phyloP scores from a whole-genome alignment of 2,113 vertebrate species.

The Eretmochelys imbricata region DNA sequence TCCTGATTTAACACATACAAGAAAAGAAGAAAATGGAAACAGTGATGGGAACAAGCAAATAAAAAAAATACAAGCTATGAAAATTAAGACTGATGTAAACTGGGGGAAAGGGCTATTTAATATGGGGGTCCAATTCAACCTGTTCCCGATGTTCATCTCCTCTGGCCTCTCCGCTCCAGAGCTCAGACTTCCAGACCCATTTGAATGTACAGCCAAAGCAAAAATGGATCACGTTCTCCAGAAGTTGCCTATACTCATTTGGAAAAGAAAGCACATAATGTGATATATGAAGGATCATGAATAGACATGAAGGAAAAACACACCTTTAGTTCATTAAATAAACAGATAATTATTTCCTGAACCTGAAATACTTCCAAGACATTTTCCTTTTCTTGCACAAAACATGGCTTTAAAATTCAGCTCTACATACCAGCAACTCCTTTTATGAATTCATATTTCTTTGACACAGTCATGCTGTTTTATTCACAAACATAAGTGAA shows the following conservation, averaged over 20 bases:
- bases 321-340: neutral
- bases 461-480: neutral
- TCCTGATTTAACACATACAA: neutral
- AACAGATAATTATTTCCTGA: neutral
- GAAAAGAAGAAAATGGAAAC: slow-evolving; percentile 8
- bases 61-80: neutral
- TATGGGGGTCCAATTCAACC: slow-evolving; percentile 8
- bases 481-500: neutral
- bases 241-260: neutral
- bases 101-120: slow-evolving; percentile 22
- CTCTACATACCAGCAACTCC: neutral
- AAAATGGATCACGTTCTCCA: slow-evolving; percentile 24
- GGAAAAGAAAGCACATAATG: slow-evolving; percentile 42
- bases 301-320: neutral
- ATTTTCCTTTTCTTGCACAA: neutral
- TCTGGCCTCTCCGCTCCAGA: slow-evolving; percentile 22
- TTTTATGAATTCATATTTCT: neutral
- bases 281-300: neutral
- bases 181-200: slow-evolving; percentile 39
- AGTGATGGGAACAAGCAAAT: neutral
- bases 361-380: neutral
- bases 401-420: neutral
- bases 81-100: slow-evolving; percentile 33
- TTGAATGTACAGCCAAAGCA: slow-evolving; percentile 50
- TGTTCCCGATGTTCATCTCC: neutral